Evolutionary conservation across 30 jellyfish, hydroid and myxozoan species (phyloP), one percentile per base, ranked within the genome.

Genomic region (Cassiopea andromeda): DNA sequence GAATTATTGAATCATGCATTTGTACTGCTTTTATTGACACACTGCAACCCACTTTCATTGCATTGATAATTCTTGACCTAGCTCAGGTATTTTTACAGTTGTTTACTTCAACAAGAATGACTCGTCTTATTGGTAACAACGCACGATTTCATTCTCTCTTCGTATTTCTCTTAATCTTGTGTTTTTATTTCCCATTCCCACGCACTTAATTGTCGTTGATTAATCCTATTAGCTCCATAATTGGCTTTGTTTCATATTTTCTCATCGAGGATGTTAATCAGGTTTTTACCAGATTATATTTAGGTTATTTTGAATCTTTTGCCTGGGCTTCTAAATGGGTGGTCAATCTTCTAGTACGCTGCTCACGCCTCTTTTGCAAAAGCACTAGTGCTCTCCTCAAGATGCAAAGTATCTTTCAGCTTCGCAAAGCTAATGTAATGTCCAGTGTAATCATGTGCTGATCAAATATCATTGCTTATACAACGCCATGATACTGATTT

Each of bases 21-120:
- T 9, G 19, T 64, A 4, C 15, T 64, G 43, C 43, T 64, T 13
- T 64, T 64, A 64, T 64, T 64, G 15, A 9, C 15, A 17, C 15
- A 64, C 43, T 64, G 6, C 15, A 5, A 14, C 43, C 73, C 38
- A 27, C 38, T 64, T 64, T 14, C 19, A 9, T 64, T 16, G 73
- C 43, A 64, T 15, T 50, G 1, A 54, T 10, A 48, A 16, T 48
- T 85, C 84, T 84, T 84, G 73, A 73, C 78, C 44, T 43, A 27
- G 1, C 60, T 44, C 83, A 91, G 97, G 94, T 88, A 97, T 96
- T 7, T 96, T 96, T 80, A 98, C 95, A 5, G 92, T 96, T 16
- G 97, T 96, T 54, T 89, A 92, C 49, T 89, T 82, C 75, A 87
- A 92, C 88, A 92, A 89, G 70, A 54, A 66, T 18, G 93, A 89